A percentile compares a stretch with the other conserved stretches of the same genome.
Conservation (phyloP, 1,140 invertebrate genomes). For the Sarcophaga peregrina region DNA sequence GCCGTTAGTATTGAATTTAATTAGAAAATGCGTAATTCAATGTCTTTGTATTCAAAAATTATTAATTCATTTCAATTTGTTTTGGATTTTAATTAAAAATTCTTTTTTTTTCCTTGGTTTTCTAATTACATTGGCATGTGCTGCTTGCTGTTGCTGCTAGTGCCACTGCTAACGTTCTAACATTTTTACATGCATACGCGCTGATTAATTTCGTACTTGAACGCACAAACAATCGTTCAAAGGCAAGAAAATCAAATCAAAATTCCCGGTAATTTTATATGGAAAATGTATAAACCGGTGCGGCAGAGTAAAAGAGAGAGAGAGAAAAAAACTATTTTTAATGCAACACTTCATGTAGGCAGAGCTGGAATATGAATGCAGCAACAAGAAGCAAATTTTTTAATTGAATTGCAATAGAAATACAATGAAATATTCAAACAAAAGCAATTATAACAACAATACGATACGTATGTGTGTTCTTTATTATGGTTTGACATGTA, state of each 20-base stretch:
- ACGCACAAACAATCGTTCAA: not conserved
- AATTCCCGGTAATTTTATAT: not conserved
- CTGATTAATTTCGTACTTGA: conserved; percentile 14
- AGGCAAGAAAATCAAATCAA: not conserved
- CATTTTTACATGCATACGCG: not conserved
- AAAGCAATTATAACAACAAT: not conserved
- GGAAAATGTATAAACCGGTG: not conserved
- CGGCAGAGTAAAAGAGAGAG: no score
- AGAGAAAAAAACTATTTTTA: no score
- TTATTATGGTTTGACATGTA: not conserved
- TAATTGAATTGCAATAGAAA: not conserved
- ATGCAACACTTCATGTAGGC: no score
- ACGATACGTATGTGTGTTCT: not conserved
- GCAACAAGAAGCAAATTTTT: no score
- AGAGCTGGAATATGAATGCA: no score
- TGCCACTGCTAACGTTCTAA: not conserved
- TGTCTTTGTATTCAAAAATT: no score
- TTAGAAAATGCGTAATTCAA: no score
- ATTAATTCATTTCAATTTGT: no score
- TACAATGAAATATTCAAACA: not conserved
- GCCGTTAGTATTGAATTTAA: no score
- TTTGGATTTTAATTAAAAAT: no score
- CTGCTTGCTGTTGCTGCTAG: not conserved
- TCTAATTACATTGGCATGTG: not conserved
- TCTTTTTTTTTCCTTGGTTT: no score